phyloP scores from a whole-genome alignment of 2,888 invertebrate species.

The Laspeyria flexula region DNA sequence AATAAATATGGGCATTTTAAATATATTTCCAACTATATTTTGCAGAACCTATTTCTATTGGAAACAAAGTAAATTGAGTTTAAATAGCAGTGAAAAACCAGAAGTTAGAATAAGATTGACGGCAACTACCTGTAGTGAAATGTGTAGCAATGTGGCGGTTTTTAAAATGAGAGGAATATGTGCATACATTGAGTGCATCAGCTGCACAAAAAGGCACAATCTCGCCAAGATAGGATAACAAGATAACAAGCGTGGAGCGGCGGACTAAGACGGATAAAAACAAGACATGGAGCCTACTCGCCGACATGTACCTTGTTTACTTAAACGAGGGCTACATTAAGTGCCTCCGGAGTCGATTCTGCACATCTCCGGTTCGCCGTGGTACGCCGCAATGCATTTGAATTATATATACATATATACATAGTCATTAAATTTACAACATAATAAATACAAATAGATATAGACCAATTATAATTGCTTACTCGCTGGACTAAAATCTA shows the following conservation, averaged over 20 bases:
- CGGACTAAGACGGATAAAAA: slow-evolving; percentile 80
- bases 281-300: slow-evolving; percentile 77
- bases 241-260: slow-evolving; percentile 83
- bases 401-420: slow-evolving; percentile 22
- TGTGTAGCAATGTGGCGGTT: slow-evolving; percentile 43
- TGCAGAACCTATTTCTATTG: not conserved
- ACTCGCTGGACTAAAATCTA: no score
- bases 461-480: no score
- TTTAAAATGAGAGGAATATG: slow-evolving; percentile 61
- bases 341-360: slow-evolving; percentile 55
- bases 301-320: slow-evolving; percentile 81
- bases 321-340: slow-evolving; percentile 79
- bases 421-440: not conserved
- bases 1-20: no score
- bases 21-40: not conserved
- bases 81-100: not conserved
- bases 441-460: no score
- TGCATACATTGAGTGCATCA: slow-evolving; percentile 67
- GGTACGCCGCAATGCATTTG: slow-evolving; percentile 35
- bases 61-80: not conserved
- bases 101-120: slow-evolving; percentile 17
- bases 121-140: slow-evolving; percentile 29
- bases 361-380: slow-evolving; percentile 40
- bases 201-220: slow-evolving; percentile 80
- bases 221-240: slow-evolving; percentile 83